Base-by-base conservation (phyloP, 2,888 invertebrate species). In the Bombyx huttoni region DNA sequence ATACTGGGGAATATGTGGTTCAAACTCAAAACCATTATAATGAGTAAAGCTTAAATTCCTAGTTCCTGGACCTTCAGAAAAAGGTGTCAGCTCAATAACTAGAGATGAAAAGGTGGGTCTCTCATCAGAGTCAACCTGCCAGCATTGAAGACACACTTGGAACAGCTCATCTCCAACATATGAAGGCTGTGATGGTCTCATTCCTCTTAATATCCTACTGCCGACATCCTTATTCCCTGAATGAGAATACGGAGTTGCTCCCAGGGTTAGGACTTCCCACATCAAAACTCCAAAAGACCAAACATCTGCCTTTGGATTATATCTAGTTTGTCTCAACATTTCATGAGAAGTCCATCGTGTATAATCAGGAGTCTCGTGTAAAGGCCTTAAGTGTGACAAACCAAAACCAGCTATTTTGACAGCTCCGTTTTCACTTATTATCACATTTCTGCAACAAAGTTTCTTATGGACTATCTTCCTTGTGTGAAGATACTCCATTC, bases 251-350 rank as follows among this genome's bases (percentile, higher is more conserved):
- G 94, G 94, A 0, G 96, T 96, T 1, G 92, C 96, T 46, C 92
- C 96, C 67, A 96, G 81, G 6, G 94, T 91, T 60, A 94, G 89
- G 55, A 94, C 92, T 78, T 96, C 96, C 96, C 96, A 96, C 56
- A 96, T 81, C 10, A 96, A 73, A 55, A 94, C 92, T 0, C 94
- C 96, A 74, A 92, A 95, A 0, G 95, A 93, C 96, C 96, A 96
- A 7, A 95, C 90, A 67, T 96, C 95, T 52, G 94, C 93, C 65
- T 94, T 92, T 6, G 89, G 81, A n/a, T 92, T 91, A 60, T 90
- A 92, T 50, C 92, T 90, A 51, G 91, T 92, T 63, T 92, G 91
- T 35, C 91, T 91, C 57, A 96, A 85, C 64, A 93, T 92, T 75
- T 96, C 96, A 33, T 93, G 91, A 0, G 96, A 92, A 8, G 92